Percentiles rank a stretch among this genome's conserved stretches.
phyloP scores from a whole-genome alignment of 2,888 invertebrate species.

The Psylliodes chrysocephalus region DNA sequence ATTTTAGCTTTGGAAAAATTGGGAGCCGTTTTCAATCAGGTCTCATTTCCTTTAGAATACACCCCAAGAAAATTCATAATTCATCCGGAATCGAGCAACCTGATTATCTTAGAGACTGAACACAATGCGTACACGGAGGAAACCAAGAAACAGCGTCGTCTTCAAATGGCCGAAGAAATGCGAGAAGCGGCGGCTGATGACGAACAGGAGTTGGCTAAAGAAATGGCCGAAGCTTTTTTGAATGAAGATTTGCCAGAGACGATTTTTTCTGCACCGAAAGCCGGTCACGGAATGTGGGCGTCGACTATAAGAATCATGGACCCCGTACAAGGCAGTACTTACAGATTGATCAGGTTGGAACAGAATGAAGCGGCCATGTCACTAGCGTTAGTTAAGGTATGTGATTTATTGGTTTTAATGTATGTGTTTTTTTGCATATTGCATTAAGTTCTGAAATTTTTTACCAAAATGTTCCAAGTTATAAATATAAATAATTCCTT shows the following conservation, averaged over 20 bases:
- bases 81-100: slow-evolving; percentile 89
- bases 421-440: no score
- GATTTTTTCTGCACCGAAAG: slow-evolving; percentile 95
- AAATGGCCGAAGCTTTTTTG: slow-evolving; percentile 97
- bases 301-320: slow-evolving; percentile 88
- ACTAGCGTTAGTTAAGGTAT: slow-evolving; percentile 71
- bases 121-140: slow-evolving; percentile 98
- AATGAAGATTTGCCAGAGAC: slow-evolving; percentile 95
- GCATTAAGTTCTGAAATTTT: no score
- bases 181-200: slow-evolving; percentile 96
- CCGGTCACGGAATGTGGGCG: slow-evolving; percentile 96
- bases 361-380: slow-evolving; percentile 98
- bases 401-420: no score
- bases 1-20: slow-evolving; percentile 98
- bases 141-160: slow-evolving; percentile 88
- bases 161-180: slow-evolving; percentile 99
- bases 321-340: slow-evolving; percentile 75
- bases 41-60: slow-evolving; percentile 90
- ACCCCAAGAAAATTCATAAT: slow-evolving; percentile 96
- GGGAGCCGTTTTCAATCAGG: slow-evolving; percentile 98
- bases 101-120: slow-evolving; percentile 95
- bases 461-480: no score
- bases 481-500: no score
- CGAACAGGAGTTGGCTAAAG: slow-evolving; percentile 93
- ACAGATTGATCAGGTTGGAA: slow-evolving; percentile 82